Conservation (phyloP, 2,113 vertebrate species). For the Mystacornis crossleyi region DNA sequence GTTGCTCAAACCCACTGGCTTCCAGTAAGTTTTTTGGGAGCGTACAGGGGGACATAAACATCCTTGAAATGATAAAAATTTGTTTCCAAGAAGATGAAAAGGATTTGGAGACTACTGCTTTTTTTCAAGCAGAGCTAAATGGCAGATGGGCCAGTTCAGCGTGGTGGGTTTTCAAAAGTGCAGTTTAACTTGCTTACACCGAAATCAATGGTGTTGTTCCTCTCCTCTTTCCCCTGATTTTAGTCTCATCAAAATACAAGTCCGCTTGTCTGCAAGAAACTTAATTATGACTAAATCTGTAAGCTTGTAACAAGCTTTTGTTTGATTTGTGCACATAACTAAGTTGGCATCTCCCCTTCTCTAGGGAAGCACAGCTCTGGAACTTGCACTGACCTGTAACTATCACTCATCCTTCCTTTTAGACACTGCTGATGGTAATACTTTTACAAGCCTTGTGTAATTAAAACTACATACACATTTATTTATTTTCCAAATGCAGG, state of each 20-base stretch:
- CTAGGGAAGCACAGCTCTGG: neutral
- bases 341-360: neutral
- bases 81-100: neutral
- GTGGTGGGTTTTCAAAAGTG: neutral
- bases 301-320: neutral
- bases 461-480: neutral
- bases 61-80: neutral
- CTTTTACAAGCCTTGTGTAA: neutral
- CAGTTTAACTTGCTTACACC: neutral
- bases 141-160: neutral
- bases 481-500: conserved; percentile 71
- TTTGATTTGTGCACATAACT: neutral
- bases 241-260: neutral
- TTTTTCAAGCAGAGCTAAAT: neutral
- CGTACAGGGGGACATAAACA: neutral
- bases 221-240: neutral
- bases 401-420: neutral
- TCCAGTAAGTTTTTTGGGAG: neutral
- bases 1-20: accelerated
- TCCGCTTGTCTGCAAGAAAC: neutral
- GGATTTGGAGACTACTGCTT: neutral
- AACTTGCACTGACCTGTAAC: neutral
- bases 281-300: neutral
- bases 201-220: neutral
- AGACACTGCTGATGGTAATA: neutral